Evolutionary conservation across 2,888 invertebrate species (phyloP).

Genomic region (Lasioglossum figueresi): DNA sequence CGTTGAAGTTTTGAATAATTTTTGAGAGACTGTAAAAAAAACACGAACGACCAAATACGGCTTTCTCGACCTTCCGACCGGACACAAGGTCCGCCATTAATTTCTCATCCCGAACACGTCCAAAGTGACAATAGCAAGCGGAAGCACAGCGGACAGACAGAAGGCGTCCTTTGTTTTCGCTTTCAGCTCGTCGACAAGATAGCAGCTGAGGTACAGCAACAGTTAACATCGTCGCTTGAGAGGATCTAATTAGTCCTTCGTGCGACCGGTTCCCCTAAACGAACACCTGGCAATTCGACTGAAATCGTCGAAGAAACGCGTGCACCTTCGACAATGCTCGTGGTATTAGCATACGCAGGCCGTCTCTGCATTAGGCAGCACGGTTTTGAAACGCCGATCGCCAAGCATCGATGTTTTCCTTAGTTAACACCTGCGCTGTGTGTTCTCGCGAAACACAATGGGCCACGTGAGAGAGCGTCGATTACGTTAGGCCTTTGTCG

Average conservation of each 20-base stretch:
- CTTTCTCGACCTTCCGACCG: background rate
- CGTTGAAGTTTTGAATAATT: no score
- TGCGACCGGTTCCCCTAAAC: slow-evolving; percentile 38
- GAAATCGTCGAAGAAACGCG: slow-evolving; percentile 32
- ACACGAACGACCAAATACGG: background rate
- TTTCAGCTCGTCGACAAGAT: slow-evolving; percentile 34
- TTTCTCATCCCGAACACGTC: slow-evolving; percentile 15
- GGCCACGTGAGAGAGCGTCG: slow-evolving; percentile 45
- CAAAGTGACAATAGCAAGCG: background rate
- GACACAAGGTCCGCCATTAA: background rate
- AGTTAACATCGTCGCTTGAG: slow-evolving; percentile 30
- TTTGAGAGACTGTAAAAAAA: background rate
- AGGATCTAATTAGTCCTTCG: slow-evolving; percentile 56
- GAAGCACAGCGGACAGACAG: slow-evolving; percentile 4
- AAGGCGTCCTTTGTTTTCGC: slow-evolving; percentile 58
- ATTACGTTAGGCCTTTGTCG: slow-evolving; percentile 33
- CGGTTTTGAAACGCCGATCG: slow-evolving; percentile 49
- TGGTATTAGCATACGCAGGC: slow-evolving; percentile 30
- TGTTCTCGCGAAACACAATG: slow-evolving; percentile 58
- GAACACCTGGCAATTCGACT: slow-evolving; percentile 38
- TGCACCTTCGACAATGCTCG: slow-evolving; percentile 19
- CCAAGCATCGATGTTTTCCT: slow-evolving; percentile 40
- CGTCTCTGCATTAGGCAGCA: slow-evolving; percentile 21
- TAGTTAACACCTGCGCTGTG: slow-evolving; percentile 58
- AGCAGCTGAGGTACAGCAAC: background rate